A percentile compares a stretch with the other conserved stretches of the same genome.
Conservation (phyloP, 2,888 invertebrate genomes). For the Amphipyra tragopoginis region DNA sequence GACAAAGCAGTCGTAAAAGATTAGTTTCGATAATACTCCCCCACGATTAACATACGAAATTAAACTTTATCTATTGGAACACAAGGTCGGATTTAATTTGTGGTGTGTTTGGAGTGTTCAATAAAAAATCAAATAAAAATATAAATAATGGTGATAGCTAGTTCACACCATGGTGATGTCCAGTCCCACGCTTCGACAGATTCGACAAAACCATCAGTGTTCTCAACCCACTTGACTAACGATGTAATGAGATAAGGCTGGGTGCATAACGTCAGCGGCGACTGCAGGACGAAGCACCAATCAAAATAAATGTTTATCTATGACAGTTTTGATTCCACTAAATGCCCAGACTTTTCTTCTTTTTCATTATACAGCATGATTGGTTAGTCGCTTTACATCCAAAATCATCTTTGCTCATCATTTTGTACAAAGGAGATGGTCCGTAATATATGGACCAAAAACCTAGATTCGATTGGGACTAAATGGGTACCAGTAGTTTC, state of each 20-base stretch:
- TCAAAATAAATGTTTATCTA: conserved; percentile 14
- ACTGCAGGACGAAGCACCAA: conserved; percentile 22
- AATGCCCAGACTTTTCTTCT: too few species aligned
- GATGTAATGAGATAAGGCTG: conserved; percentile 51
- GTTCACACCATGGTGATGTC: conserved; percentile 78
- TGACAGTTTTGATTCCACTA: neutral
- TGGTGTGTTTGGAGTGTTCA: conserved; percentile 65
- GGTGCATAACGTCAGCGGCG: conserved; percentile 25
- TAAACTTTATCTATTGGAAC: conserved; percentile 49
- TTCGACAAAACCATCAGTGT: conserved; percentile 63
- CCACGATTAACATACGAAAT: conserved; percentile 41
- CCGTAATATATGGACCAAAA: too few species aligned
- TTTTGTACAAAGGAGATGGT: too few species aligned
- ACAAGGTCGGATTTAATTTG: conserved; percentile 48
- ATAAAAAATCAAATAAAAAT: conserved; percentile 80
- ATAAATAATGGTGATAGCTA: conserved; percentile 80
- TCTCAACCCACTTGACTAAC: conserved; percentile 73
- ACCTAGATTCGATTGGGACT: too few species aligned
- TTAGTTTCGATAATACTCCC: conserved; percentile 60
- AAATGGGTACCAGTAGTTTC: too few species aligned
- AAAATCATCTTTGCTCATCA: too few species aligned
- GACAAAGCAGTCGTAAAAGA: conserved; percentile 68
- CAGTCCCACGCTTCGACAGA: conserved; percentile 76
- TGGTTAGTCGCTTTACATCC: too few species aligned
- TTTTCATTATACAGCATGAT: too few species aligned